A percentile compares a stretch with the other conserved stretches of the same genome.
Conservation (phyloP, 2,113 vertebrate species). For the Mobula hypostoma region DNA sequence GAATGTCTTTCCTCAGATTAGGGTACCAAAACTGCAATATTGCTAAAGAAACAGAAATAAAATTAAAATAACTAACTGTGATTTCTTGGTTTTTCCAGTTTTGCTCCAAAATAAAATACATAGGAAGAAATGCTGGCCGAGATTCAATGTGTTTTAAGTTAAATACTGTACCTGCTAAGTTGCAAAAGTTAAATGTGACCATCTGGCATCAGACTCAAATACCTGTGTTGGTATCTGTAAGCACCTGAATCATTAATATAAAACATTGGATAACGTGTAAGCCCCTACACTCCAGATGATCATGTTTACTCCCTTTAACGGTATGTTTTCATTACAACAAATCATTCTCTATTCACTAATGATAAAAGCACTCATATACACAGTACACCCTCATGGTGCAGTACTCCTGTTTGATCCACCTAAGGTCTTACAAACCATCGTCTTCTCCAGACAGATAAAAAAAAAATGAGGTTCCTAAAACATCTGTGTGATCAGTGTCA, state of each 20-base stretch:
- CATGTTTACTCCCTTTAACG: neutral
- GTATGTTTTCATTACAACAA: neutral
- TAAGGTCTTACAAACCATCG: neutral
- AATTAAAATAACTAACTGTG: too few relatives aligned
- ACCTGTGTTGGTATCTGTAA: neutral
- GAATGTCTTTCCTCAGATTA: too few relatives aligned
- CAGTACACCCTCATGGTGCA: neutral
- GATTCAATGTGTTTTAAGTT: neutral
- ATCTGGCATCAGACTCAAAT: neutral
- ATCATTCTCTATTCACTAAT: constrained; percentile 29
- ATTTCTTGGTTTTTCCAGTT: too few relatives aligned
- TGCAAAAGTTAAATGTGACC: neutral
- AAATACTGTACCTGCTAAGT: neutral
- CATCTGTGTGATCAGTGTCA: constrained; percentile 15
- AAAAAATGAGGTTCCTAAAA: constrained; percentile 28
- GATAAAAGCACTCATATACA: neutral
- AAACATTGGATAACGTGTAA: neutral
- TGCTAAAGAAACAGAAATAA: too few relatives aligned
- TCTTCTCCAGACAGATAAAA: neutral
- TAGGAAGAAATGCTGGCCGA: too few relatives aligned
- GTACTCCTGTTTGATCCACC: constrained; percentile 12
- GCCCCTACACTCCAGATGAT: neutral
- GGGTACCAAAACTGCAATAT: too few relatives aligned
- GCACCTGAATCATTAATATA: neutral
- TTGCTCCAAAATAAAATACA: too few relatives aligned